Evolutionary conservation across 1,140 invertebrate genomes (phyloP), one percentile per base, ranked within the genome.

Genomic region (Bombyx mandarina): DNA sequence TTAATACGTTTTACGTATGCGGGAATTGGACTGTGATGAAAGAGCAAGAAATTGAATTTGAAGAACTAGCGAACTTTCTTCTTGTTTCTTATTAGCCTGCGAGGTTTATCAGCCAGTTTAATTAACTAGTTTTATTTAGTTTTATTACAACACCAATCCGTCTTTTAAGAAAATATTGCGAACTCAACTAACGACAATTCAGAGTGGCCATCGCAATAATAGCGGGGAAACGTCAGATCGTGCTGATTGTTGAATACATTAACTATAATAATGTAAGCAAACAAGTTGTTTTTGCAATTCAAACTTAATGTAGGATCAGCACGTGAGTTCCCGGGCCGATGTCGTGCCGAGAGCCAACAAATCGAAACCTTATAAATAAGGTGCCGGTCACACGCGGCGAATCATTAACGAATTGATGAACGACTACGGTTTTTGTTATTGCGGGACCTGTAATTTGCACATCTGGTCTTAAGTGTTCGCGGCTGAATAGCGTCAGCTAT

Each of bases 321-420:
- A 42, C 12, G 44, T 2, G 7, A 43, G 51, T 50, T 3, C 49
- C 3, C 6, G 22, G 52, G 10, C n/a, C 8, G 61, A 52, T 71
- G 62, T 73, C 80, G 74, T 83, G 80, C 70, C 67, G 58, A 61
- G 61, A 42, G 57, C 58, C 72, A 63, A 82, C 76, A 84, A 84
- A 82, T 84, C 81, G 69, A 58, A 65, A 49, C 60, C 49, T 63
- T 46, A 67, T 74, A 77, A 78, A 79, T 79, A 78, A 82, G 69
- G 73, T 62, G 56, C 57, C 63, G 75, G 66, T 57, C 77, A 75
- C 81, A 82, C 75, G 79, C 77, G 66, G 79, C 74, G 76, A 69
- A 69, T 79, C 74, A 82, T 84, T 84, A 81, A 68, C 52, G 42
- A 22, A 44, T 43, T 80, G 81, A 84, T 77, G 67, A 70, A 83